phyloP scores from a whole-genome alignment of 2,113 vertebrate species.

The Myocastor coypus region DNA sequence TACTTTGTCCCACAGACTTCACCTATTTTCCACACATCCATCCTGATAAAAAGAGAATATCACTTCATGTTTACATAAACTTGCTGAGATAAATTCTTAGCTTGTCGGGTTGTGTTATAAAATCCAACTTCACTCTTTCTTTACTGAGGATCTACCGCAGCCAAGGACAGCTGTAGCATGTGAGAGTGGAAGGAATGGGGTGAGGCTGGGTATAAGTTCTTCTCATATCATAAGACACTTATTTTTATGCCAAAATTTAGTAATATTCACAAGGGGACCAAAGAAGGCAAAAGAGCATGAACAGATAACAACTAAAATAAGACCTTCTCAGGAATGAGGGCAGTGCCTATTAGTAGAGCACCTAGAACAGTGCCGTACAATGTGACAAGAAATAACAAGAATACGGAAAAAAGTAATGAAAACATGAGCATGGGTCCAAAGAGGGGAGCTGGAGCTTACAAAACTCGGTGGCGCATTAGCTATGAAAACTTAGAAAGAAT shows the following conservation, averaged over 20 bases:
- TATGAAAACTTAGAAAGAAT: not conserved
- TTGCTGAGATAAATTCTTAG: not conserved
- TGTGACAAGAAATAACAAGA: not conserved
- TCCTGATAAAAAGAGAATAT: conserved; percentile 14
- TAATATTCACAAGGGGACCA: not conserved
- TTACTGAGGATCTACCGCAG: not conserved
- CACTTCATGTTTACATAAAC: not conserved
- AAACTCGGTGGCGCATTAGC: not conserved
- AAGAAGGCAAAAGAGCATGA: not conserved
- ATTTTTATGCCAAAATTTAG: not conserved
- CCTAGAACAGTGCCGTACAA: not conserved
- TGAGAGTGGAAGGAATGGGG: not conserved
- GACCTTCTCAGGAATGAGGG: not conserved
- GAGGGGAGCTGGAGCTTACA: not conserved
- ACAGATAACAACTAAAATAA: not conserved
- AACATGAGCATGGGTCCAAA: not conserved
- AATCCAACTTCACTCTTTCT: not conserved
- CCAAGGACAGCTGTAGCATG: not conserved
- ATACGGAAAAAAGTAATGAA: not conserved
- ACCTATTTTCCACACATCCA: not conserved
- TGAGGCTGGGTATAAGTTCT: not conserved
- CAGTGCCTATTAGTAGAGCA: not conserved
- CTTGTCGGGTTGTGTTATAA: not conserved
- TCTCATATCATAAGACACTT: not conserved
- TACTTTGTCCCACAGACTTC: not conserved